These are phyloP conservation scores for Drosophila austrosaltans DNA, from an alignment of 2,888 invertebrate species.

Conservation along the genomic window DNA sequence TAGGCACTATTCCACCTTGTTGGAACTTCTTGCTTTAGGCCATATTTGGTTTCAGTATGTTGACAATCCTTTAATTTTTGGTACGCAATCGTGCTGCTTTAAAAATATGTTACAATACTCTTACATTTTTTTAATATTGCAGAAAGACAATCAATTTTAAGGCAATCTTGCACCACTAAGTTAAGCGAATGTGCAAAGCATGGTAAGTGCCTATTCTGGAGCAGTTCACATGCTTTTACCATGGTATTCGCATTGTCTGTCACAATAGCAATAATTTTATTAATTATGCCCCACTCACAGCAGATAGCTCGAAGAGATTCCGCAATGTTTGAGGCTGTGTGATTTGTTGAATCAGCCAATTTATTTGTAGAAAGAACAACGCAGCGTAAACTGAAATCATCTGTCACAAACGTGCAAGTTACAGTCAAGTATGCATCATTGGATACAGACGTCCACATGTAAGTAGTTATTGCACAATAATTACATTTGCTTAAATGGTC, in stretches of 20 bases:
- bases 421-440: conserved; percentile 1
- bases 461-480: neutral
- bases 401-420: neutral
- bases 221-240: conserved; percentile 1
- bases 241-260: neutral
- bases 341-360: conserved; percentile 1
- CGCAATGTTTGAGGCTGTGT: neutral
- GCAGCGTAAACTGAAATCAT: neutral
- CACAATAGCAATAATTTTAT: neutral
- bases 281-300: conserved; percentile 1
- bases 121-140: neutral
- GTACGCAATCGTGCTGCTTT: too few relatives aligned
- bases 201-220: neutral
- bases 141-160: neutral
- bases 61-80: neutral
- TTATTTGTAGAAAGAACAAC: neutral
- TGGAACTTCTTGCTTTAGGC: too few relatives aligned
- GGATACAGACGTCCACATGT: neutral
- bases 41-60: too few relatives aligned
- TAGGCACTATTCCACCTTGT: too few relatives aligned
- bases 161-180: neutral
- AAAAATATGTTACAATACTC: too few relatives aligned
- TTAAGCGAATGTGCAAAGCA: neutral
- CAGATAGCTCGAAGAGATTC: neutral
- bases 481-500: neutral